Evolutionary conservation across 2,888 invertebrate species (phyloP).

Genomic region (Lasioglossum morio): DNA sequence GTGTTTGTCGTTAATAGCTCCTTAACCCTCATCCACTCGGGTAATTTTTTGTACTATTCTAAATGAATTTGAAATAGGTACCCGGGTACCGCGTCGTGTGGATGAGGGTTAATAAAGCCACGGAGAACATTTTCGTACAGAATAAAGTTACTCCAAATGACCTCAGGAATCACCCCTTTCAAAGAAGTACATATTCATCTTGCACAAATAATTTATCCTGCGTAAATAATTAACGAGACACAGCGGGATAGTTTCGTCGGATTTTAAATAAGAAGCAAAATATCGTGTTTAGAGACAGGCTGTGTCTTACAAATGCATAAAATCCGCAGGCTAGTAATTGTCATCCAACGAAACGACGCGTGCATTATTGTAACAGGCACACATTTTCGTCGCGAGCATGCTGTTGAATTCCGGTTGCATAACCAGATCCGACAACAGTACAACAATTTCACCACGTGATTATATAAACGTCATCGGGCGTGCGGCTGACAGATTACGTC

Average conservation of each 20-base stretch:
- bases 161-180: too few relatives aligned
- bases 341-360: not conserved
- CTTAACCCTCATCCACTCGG: too few relatives aligned
- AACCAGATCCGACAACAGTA: conserved; percentile 72
- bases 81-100: too few relatives aligned
- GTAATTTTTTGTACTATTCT: too few relatives aligned
- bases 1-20: too few relatives aligned
- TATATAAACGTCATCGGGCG: conserved; percentile 77
- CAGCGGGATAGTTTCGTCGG: too few relatives aligned
- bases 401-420: conserved; percentile 70
- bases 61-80: too few relatives aligned
- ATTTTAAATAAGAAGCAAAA: not conserved
- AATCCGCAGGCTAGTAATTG: not conserved
- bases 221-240: not conserved
- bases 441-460: conserved; percentile 77
- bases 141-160: too few relatives aligned
- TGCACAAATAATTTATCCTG: too few relatives aligned
- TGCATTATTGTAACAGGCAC: conserved; percentile 25
- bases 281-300: not conserved
- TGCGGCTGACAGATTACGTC: conserved; percentile 78
- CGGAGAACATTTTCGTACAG: not conserved
- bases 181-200: not conserved
- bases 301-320: not conserved
- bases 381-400: conserved; percentile 56
- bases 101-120: too few relatives aligned